These are phyloP conservation scores for Anoura caudifer DNA, from an alignment of 2,113 vertebrate species.

Conservation along the genomic window DNA sequence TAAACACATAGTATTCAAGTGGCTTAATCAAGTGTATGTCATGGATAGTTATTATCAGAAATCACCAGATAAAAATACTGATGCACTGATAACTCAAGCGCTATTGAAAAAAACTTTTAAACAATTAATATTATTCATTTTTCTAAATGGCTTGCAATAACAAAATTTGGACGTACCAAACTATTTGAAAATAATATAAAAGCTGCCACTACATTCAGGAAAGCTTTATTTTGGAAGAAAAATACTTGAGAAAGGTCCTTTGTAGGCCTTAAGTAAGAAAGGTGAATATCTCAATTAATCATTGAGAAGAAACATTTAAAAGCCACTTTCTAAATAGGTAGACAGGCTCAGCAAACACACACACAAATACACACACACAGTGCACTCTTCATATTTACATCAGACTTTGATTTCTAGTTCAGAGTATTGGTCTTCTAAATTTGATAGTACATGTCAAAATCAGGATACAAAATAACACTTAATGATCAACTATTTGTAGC, in stretches of 20 bases:
- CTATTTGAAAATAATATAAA: constrained; percentile 20
- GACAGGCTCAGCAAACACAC: not conserved
- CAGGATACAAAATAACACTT: not conserved
- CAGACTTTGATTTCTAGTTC: not conserved
- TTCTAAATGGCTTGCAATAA: not conserved
- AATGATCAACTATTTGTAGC: not conserved
- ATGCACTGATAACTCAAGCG: not conserved
- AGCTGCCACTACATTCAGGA: not conserved
- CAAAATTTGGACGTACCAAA: not conserved
- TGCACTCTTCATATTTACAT: not conserved
- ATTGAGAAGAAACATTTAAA: not conserved
- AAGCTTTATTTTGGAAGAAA: not conserved
- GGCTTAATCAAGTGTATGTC: not conserved
- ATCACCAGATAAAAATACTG: not conserved
- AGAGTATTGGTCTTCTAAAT: not conserved
- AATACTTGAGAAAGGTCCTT: not conserved
- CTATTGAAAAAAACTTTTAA: not conserved
- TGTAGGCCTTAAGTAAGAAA: not conserved
- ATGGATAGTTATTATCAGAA: not conserved
- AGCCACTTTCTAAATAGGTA: not conserved
- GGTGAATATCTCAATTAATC: not conserved
- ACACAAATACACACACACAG: not conserved
- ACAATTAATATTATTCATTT: not conserved
- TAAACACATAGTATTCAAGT: not conserved
- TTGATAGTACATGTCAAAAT: not conserved